Evolutionary conservation across 1,140 invertebrate genomes (phyloP).

Genomic region (Drosophila oshimai): DNA sequence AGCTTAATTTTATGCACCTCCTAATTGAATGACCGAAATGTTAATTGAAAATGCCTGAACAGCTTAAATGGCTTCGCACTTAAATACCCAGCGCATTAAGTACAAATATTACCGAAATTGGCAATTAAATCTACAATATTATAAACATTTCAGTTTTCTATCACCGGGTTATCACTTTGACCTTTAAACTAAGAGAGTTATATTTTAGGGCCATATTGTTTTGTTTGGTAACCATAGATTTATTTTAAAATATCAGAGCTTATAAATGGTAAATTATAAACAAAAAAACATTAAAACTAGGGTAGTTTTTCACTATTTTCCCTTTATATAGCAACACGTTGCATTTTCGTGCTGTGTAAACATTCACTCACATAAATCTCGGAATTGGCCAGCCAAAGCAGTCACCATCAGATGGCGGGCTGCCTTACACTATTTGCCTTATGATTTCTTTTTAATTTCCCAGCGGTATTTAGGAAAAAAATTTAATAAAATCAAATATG

Average conservation of each 20-base stretch:
- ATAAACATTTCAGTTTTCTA: too few species aligned
- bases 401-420: constrained; percentile 33
- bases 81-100: background rate
- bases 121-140: background rate
- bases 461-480: constrained; percentile 71
- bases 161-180: too few species aligned
- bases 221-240: too few species aligned
- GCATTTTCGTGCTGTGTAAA: too few species aligned
- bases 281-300: too few species aligned
- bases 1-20: constrained; percentile 50
- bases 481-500: constrained; percentile 75
- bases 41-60: constrained; percentile 58
- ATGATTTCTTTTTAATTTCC: constrained; percentile 80
- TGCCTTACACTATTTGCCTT: constrained; percentile 55
- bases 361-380: constrained; percentile 17
- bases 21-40: constrained; percentile 72
- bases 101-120: background rate
- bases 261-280: too few species aligned
- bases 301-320: background rate
- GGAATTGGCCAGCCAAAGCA: constrained; percentile 21
- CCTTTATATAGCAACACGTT: too few species aligned
- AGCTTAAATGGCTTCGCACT: constrained; percentile 28
- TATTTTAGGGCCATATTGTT: too few species aligned
- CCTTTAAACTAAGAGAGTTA: too few species aligned
- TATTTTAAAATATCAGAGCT: too few species aligned